phyloP scores from a whole-genome alignment of 2,113 vertebrate genomes.

The Macaca mulatta region DNA sequence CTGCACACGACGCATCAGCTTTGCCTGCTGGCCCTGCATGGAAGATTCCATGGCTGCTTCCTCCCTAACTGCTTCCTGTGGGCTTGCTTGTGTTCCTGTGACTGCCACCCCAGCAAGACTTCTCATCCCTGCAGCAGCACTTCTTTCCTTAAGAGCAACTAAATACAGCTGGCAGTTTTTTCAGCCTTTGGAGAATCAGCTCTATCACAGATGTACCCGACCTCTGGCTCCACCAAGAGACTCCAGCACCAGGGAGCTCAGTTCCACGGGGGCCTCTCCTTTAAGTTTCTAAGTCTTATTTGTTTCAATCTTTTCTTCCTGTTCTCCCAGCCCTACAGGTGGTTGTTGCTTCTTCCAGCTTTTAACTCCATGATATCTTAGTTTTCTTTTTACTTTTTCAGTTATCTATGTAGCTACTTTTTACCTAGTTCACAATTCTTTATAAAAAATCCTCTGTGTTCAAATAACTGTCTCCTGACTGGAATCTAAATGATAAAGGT shows the following conservation, averaged over 20 bases:
- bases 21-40: background rate
- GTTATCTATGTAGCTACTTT: background rate
- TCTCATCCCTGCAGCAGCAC: background rate
- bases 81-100: background rate
- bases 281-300: background rate
- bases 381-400: background rate
- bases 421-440: background rate
- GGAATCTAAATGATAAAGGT: background rate
- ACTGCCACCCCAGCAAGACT: background rate
- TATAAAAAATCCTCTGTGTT: background rate
- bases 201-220: background rate
- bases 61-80: background rate
- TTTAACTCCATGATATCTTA: background rate
- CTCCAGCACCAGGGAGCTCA: background rate
- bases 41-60: background rate
- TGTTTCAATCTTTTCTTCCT: background rate
- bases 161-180: background rate
- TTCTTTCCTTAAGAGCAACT: background rate
- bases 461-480: background rate
- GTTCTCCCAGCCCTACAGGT: background rate
- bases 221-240: background rate
- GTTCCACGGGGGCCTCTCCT: background rate
- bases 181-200: background rate
- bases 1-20: background rate
- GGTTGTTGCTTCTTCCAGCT: background rate